Evolutionary conservation across 2,113 vertebrate genomes (phyloP).

Genomic region (Gymnocephalus cernua): DNA sequence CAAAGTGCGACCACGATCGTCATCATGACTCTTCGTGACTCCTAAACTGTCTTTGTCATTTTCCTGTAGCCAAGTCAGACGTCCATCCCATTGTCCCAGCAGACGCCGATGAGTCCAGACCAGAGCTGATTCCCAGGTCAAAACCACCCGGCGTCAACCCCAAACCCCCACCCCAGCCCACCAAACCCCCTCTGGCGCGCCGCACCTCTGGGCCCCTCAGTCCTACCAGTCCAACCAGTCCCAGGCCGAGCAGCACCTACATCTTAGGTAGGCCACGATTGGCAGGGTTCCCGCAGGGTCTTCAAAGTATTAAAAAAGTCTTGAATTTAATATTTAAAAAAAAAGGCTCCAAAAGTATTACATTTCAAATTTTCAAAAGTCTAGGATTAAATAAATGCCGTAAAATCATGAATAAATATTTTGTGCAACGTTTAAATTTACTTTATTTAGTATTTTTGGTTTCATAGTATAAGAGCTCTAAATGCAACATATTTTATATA

Average conservation of each 20-base stretch:
- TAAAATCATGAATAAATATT: no score
- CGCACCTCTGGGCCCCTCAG: conserved; percentile 85
- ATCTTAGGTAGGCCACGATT: conserved; percentile 75
- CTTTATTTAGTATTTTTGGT: no score
- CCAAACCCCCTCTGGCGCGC: conserved; percentile 80
- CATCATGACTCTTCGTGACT: not conserved
- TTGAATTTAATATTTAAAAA: no score
- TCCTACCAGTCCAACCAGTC: conserved; percentile 50
- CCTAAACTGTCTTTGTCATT: not conserved
- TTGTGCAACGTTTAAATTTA: no score
- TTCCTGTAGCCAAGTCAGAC: conserved; percentile 28
- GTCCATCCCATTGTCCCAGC: not conserved
- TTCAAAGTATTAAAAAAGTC: no score
- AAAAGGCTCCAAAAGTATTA: no score
- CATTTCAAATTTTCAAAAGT: no score
- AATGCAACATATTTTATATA: no score
- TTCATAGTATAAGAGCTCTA: no score
- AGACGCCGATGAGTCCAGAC: conserved; percentile 82
- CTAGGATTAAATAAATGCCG: no score
- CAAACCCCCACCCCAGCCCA: conserved; percentile 80
- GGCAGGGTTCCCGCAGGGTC: no score
- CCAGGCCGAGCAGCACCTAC: conserved; percentile 48
- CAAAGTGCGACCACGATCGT: no score
- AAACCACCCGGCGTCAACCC: conserved; percentile 82
- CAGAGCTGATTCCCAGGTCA: conserved; percentile 81